Evolutionary conservation across 2,113 vertebrate species (phyloP).

Genomic region (Paralichthys olivaceus): DNA sequence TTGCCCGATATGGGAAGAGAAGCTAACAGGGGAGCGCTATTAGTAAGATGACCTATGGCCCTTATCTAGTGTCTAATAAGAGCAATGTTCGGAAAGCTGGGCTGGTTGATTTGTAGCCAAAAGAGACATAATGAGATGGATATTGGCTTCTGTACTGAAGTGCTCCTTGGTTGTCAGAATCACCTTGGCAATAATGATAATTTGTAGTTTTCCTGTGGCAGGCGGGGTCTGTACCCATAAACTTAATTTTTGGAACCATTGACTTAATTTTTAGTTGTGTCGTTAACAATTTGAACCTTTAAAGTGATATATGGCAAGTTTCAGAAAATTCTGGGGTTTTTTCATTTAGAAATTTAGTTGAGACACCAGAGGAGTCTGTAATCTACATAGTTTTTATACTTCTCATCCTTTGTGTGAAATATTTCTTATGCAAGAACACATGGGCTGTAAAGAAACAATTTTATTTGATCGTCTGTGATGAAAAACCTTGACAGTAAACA

Average conservation of each 20-base stretch:
- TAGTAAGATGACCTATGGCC: constrained; percentile 59
- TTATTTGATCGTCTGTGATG: constrained; percentile 54
- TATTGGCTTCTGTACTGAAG: background rate
- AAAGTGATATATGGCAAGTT: background rate
- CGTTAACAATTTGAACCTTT: background rate
- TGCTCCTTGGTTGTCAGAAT: constrained; percentile 11
- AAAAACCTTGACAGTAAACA: constrained; percentile 13
- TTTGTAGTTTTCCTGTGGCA: constrained; percentile 33
- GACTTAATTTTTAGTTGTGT: constrained; percentile 4
- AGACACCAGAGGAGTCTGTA: background rate
- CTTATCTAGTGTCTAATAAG: constrained; percentile 16
- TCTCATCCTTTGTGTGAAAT: background rate
- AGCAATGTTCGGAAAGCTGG: constrained; percentile 6
- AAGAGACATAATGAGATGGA: constrained; percentile 1
- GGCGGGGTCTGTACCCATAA: background rate
- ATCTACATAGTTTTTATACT: background rate
- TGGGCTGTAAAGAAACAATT: constrained; percentile 4
- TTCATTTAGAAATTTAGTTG: background rate
- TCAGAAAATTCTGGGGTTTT: background rate
- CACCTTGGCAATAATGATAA: constrained; percentile 31
- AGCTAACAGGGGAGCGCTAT: constrained; percentile 39
- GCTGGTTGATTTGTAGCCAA: constrained; percentile 16
- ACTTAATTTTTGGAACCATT: background rate
- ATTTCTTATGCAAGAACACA: constrained; percentile 1
- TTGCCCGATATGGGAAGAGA: constrained; percentile 30